Base-by-base conservation (phyloP, 2,113 vertebrate genomes). In the Neogobius melanostomus region DNA sequence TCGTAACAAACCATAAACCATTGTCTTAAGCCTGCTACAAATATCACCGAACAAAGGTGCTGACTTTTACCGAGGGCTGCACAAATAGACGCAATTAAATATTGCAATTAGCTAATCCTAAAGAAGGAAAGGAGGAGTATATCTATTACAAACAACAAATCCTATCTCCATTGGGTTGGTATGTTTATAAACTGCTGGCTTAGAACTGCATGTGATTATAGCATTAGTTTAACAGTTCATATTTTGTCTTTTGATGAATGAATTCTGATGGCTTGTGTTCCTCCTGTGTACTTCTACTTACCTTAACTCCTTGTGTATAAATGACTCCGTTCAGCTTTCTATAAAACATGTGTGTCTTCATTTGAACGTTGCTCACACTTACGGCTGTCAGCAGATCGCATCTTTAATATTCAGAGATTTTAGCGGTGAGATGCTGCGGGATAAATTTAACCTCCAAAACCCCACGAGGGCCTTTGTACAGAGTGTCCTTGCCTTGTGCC, bases 381-480 rank as follows among this genome's bases (percentile, higher is more conserved):
- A 57, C 67, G 3, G 8, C 66, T 71, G 54, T 72, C 71, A 68
- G 69, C 59, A 47, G 14, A 44, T 46, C 7, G 56, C 70, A 74
- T 45, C 46, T 68, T 71, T 66, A 47, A 63, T 76, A 70, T 71
- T 85, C 79, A 77, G 21, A 70, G 64, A 66, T 76, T 74, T 75
- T 74, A n/a, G 16, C 42, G 1, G 48, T 54, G 75, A 70, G 36
- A 59, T 66, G 59, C 53, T 21, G 8, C 6, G 64, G 76, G 78
- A 78, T 85, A 72, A 76, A 74, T 82, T 81, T 85, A 84, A 85
- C 83, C 77, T 69, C 69, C 49, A 64, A 61, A 64, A 81, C 75
- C 85, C 73, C 77, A n/a, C 4, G 72, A 78, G 81, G 61, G 57
- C 66, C 70, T 85, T 71, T 79, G 62, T 57, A 53, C 75, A 47